phyloP scores from a whole-genome alignment of 2,888 invertebrate genomes.

The Drosophila quinaria region DNA sequence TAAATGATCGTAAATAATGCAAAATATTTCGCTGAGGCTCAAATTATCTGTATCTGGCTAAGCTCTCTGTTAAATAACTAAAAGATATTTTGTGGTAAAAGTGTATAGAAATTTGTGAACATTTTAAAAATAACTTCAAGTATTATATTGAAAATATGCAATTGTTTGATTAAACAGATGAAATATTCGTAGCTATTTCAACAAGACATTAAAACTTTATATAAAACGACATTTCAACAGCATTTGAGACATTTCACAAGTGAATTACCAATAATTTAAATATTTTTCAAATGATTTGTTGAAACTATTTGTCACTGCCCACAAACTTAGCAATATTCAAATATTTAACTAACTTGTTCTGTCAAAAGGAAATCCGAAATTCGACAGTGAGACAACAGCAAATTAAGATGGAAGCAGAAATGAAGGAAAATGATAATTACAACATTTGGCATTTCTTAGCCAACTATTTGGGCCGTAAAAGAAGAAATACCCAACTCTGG shows the following conservation, averaged over 20 bases:
- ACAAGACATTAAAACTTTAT: background rate
- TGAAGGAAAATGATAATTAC: slow-evolving; percentile 14
- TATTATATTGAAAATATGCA: too few species aligned
- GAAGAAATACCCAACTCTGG: slow-evolving; percentile 35
- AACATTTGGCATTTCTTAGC: slow-evolving; percentile 14
- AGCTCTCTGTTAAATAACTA: too few species aligned
- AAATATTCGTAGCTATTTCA: too few species aligned
- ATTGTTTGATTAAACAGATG: too few species aligned
- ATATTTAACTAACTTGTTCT: slow-evolving; percentile 6
- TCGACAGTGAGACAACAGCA: background rate
- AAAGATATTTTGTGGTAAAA: too few species aligned
- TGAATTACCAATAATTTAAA: background rate
- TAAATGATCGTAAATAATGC: too few species aligned
- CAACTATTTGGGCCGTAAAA: slow-evolving; percentile 21
- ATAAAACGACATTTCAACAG: background rate
- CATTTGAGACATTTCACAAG: background rate
- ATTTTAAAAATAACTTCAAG: too few species aligned
- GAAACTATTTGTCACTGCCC: background rate
- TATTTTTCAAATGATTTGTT: background rate
- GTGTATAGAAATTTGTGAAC: too few species aligned
- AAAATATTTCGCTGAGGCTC: too few species aligned
- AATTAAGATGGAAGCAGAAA: slow-evolving; percentile 2
- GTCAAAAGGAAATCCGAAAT: background rate
- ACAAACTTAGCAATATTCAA: background rate
- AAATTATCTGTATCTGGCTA: too few species aligned